A percentile compares a stretch with the other conserved stretches of the same genome.
Conservation (phyloP, 1,140 invertebrate species). For the Drosophila ambigua region DNA sequence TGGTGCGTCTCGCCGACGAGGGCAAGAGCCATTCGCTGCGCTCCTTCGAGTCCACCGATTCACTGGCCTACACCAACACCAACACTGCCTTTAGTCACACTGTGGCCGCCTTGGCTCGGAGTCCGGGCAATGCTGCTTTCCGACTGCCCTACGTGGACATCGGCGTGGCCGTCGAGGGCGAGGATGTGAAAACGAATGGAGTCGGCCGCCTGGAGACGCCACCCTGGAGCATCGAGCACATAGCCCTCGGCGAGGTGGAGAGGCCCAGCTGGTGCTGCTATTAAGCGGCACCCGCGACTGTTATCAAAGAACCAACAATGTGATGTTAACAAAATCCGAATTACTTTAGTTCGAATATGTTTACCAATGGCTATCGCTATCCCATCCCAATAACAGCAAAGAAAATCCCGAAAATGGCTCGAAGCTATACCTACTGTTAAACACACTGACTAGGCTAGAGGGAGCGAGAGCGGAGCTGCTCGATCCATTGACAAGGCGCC, state of each 20-base stretch:
- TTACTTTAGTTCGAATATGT: constrained; percentile 68
- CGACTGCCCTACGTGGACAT: constrained; percentile 75
- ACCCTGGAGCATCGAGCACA: constrained; percentile 85
- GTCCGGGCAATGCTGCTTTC: constrained; percentile 54
- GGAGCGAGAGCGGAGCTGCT: not conserved
- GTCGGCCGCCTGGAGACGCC: constrained; percentile 85
- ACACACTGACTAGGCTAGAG: constrained; percentile 35
- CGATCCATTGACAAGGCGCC: constrained; percentile 30
- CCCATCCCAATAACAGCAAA: constrained; percentile 37
- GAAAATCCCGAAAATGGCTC: constrained; percentile 43
- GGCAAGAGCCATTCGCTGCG: constrained; percentile 84
- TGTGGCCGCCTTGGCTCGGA: constrained; percentile 49
- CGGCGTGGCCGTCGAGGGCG: constrained; percentile 80
- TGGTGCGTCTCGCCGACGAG: constrained; percentile 85
- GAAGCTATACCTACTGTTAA: constrained; percentile 50
- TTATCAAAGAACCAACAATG: constrained; percentile 57
- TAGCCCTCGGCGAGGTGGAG: constrained; percentile 87
- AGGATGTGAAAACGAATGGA: constrained; percentile 85
- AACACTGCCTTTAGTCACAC: constrained; percentile 71
- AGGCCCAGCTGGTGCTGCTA: constrained; percentile 86
- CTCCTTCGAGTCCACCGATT: constrained; percentile 85
- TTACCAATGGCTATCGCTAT: constrained; percentile 47
- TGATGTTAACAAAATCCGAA: constrained; percentile 71
- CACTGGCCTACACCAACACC: constrained; percentile 76
- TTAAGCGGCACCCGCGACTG: constrained; percentile 24